These are phyloP conservation scores for Phaenicophaeus curvirostris DNA, from an alignment of 2,797 vertebrate species.

Conservation along the genomic window DNA sequence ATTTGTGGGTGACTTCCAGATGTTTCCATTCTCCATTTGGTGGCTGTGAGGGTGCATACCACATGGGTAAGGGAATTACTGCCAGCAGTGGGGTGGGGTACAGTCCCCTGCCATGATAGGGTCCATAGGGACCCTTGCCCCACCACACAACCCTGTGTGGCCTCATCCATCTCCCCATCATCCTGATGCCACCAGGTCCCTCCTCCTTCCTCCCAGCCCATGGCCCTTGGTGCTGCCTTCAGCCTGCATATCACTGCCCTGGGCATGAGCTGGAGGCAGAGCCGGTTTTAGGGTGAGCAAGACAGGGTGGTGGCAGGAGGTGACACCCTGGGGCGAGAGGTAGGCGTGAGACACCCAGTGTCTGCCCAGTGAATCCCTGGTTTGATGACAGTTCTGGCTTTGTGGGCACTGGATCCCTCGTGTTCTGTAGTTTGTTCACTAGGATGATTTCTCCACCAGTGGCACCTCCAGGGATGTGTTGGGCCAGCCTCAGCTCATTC, in stretches of 20 bases:
- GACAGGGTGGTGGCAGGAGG: neutral
- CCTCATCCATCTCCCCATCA: neutral
- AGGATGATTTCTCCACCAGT: neutral
- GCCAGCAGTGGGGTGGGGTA: neutral
- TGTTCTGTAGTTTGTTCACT: neutral
- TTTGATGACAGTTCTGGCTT: neutral
- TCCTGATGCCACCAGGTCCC: neutral
- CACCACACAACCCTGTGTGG: neutral
- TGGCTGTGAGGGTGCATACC: neutral
- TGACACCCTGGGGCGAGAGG: neutral
- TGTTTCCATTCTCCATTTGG: conserved; percentile 50
- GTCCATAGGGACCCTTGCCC: neutral
- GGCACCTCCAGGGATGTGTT: neutral
- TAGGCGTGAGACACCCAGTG: neutral
- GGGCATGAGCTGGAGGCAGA: neutral
- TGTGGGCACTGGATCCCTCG: neutral
- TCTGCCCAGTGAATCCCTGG: neutral
- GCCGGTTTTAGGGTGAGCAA: neutral
- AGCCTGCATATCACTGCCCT: neutral
- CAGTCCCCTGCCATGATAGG: neutral
- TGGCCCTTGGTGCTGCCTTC: neutral
- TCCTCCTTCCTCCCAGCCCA: neutral
- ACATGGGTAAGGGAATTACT: neutral
- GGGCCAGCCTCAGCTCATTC: neutral
- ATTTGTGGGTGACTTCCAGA: conserved; percentile 55